A percentile compares a stretch with the other conserved stretches of the same genome.
Conservation (phyloP, 2,888 invertebrate species). For the Lottia gigantea region DNA sequence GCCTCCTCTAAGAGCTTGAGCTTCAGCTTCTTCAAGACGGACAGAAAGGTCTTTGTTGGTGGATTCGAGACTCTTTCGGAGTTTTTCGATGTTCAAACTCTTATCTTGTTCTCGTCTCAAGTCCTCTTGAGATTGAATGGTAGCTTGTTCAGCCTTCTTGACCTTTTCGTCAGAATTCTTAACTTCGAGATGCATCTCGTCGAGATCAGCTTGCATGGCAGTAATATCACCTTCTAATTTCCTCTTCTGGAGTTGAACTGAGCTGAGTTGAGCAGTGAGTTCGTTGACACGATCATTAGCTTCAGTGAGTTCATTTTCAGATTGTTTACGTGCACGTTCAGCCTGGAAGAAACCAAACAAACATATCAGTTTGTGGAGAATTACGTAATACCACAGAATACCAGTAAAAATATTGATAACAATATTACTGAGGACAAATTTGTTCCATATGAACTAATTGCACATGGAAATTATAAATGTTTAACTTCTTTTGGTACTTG, state of each 20-base stretch:
- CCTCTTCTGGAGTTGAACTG: conserved; percentile 96
- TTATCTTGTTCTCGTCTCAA: conserved; percentile 95
- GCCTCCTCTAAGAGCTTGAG: conserved; percentile 52
- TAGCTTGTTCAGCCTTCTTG: conserved; percentile 74
- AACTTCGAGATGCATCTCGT: conserved; percentile 97
- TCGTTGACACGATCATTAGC: conserved; percentile 73
- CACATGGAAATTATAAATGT: too few species aligned
- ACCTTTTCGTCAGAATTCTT: conserved; percentile 92
- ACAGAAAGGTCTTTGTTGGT: conserved; percentile 95
- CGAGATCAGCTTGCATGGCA: conserved; percentile 96
- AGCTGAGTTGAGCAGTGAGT: conserved; percentile 89
- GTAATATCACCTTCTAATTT: conserved; percentile 94
- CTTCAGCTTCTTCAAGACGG: conserved; percentile 94
- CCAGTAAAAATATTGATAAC: too few species aligned
- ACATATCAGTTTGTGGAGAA: too few species aligned
- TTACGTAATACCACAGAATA: too few species aligned
- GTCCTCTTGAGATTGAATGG: conserved; percentile 96
- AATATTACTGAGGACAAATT: too few species aligned
- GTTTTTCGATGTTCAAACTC: conserved; percentile 92
- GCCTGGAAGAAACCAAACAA: neutral
- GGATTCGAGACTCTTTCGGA: conserved; percentile 95
- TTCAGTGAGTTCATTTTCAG: neutral
- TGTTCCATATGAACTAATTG: too few species aligned
- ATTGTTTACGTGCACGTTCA: neutral
- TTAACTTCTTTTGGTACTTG: too few species aligned